These are phyloP conservation scores for Andricus quercusramuli DNA, from an alignment of 2,888 invertebrate genomes.

Conservation along the genomic window DNA sequence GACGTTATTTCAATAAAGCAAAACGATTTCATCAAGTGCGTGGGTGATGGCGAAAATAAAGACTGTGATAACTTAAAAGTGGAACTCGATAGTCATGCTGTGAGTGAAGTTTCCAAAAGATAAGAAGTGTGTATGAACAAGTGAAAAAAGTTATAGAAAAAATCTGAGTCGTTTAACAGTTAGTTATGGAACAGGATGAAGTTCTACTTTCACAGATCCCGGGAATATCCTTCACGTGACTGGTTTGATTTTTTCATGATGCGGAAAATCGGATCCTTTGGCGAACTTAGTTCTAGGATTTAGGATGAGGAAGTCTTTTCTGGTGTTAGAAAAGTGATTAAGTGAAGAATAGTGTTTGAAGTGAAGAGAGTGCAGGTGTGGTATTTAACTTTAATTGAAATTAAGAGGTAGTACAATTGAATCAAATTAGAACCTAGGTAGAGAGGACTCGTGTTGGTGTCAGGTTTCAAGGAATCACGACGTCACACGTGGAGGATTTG, in stretches of 20 bases:
- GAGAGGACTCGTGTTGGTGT: constrained; percentile 9
- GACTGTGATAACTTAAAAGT: background rate
- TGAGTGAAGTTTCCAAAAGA: background rate
- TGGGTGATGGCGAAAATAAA: background rate
- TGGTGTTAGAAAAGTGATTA: constrained; percentile 9
- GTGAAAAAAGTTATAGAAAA: background rate
- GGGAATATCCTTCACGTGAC: background rate
- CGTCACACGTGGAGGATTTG: constrained; percentile 55
- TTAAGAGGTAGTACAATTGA: constrained; percentile 11
- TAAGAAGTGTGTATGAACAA: background rate
- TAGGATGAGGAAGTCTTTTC: background rate
- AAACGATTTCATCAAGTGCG: background rate
- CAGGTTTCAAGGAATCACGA: constrained; percentile 53
- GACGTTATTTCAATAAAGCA: background rate
- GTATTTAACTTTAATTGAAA: background rate
- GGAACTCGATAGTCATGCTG: constrained; percentile 1
- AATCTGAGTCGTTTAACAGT: background rate
- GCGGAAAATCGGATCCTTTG: background rate
- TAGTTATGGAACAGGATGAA: background rate
- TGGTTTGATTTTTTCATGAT: background rate
- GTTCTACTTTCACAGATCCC: background rate
- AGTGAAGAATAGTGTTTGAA: constrained; percentile 10
- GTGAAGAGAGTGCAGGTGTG: background rate
- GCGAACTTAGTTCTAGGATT: background rate
- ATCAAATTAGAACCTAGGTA: background rate